A percentile compares a stretch with the other conserved stretches of the same genome.
These are phyloP conservation scores for Trichogramma evanescens DNA, from an alignment of 2,888 invertebrate species.

Conservation along the genomic window DNA sequence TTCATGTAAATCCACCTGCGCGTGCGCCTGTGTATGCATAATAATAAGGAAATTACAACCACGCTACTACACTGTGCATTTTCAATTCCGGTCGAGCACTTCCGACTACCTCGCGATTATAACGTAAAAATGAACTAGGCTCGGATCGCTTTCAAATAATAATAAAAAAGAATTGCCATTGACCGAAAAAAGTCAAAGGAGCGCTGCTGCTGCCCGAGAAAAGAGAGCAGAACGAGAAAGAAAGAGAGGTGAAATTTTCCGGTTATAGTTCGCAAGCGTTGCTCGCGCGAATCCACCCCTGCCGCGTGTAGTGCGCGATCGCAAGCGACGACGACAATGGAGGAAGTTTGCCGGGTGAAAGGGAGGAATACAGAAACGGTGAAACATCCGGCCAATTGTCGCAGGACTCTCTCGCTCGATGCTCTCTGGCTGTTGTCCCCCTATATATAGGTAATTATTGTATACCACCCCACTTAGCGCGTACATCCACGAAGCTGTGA, in stretches of 20 bases:
- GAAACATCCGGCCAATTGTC: constrained; percentile 48
- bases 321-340: constrained; percentile 17
- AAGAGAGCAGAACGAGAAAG: background rate
- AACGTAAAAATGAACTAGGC: too few relatives aligned
- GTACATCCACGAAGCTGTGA: too few relatives aligned
- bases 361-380: constrained; percentile 9
- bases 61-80: too few relatives aligned
- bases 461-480: background rate
- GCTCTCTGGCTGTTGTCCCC: background rate
- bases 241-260: constrained; percentile 26
- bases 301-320: background rate
- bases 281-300: constrained; percentile 2
- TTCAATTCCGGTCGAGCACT: too few relatives aligned
- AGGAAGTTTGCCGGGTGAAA: constrained; percentile 29
- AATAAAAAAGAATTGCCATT: too few relatives aligned
- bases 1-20: too few relatives aligned
- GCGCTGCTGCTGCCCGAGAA: background rate
- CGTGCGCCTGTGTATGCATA: too few relatives aligned
- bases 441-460: constrained; percentile 7
- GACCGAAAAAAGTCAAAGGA: too few relatives aligned
- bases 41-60: too few relatives aligned
- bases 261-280: constrained; percentile 25
- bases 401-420: constrained; percentile 21
- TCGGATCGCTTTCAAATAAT: too few relatives aligned
- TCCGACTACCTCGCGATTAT: too few relatives aligned